These are phyloP conservation scores for Bufo gargarizans DNA, from an alignment of 2,113 vertebrate genomes.

Conservation along the genomic window DNA sequence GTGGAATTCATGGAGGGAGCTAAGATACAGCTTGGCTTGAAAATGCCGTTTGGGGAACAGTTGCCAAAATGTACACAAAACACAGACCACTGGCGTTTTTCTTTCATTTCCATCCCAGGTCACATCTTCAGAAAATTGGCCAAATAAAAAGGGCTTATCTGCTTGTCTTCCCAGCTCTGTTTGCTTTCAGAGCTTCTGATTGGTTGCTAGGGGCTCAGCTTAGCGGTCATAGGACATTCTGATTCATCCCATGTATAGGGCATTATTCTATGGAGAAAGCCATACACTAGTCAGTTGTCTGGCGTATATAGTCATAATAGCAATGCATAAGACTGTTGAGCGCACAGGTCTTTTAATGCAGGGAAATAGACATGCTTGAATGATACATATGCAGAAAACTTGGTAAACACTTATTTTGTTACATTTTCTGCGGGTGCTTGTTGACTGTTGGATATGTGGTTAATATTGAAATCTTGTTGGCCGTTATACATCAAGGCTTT, in stretches of 20 bases:
- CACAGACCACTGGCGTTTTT: constrained; percentile 71
- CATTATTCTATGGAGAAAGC: constrained; percentile 1
- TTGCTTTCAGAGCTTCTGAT: constrained; percentile 83
- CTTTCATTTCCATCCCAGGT: constrained; percentile 77
- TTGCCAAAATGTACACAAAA: constrained; percentile 74
- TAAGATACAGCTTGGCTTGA: constrained; percentile 62
- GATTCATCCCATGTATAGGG: constrained; percentile 59
- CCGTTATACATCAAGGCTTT: neutral
- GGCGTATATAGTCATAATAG: neutral
- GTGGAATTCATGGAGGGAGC: constrained; percentile 66
- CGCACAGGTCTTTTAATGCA: neutral
- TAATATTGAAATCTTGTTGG: neutral
- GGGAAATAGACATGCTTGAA: too few relatives aligned
- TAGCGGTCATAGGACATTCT: constrained; percentile 69
- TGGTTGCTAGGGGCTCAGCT: constrained; percentile 82
- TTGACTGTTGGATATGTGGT: neutral
- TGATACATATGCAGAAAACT: neutral
- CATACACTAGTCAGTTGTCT: neutral
- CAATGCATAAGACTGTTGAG: neutral
- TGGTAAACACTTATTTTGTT: neutral
- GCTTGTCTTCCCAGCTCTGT: constrained; percentile 76
- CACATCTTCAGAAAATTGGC: constrained; percentile 84
- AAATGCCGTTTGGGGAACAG: constrained; percentile 65
- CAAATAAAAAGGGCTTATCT: constrained; percentile 79
- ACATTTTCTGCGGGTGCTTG: neutral